Conservation (phyloP, 2,888 invertebrate species). For the Physocephala rufipes region DNA sequence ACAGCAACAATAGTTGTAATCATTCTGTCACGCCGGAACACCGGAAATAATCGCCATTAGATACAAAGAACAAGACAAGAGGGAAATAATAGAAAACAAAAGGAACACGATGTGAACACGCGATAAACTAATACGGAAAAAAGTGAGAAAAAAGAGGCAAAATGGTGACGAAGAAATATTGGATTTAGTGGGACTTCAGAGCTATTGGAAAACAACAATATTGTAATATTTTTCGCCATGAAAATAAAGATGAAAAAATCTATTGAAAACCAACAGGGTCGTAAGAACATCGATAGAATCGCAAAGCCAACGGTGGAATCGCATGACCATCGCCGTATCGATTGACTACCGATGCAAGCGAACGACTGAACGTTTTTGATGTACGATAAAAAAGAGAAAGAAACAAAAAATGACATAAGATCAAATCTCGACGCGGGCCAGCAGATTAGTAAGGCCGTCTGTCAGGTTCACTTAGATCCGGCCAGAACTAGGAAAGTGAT, state of each 20-base stretch:
- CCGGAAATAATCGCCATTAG: constrained; percentile 32
- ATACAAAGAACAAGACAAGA: constrained; percentile 2
- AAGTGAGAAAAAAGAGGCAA: constrained; percentile 9
- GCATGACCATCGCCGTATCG: too few relatives aligned
- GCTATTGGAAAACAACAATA: constrained; percentile 2
- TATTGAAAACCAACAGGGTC: neutral
- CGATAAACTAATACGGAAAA: neutral
- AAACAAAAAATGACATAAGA: neutral
- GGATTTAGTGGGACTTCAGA: neutral
- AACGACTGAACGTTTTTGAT: too few relatives aligned
- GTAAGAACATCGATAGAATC: too few relatives aligned
- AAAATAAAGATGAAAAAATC: constrained; percentile 21
- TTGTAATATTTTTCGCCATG: constrained; percentile 11
- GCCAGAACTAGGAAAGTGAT: constrained; percentile 9
- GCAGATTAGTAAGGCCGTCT: neutral
- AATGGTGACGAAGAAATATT: constrained; percentile 13
- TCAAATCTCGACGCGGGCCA: neutral
- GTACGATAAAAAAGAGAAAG: too few relatives aligned
- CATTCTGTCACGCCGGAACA: neutral
- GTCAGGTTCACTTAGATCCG: too few relatives aligned
- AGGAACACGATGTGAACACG: neutral
- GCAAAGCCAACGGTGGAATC: too few relatives aligned
- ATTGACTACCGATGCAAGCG: too few relatives aligned
- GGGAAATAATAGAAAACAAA: neutral
- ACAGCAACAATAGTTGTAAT: neutral